Evolutionary conservation across 2,797 vertebrate genomes (phyloP).

Genomic region (Enteromius viviparus): DNA sequence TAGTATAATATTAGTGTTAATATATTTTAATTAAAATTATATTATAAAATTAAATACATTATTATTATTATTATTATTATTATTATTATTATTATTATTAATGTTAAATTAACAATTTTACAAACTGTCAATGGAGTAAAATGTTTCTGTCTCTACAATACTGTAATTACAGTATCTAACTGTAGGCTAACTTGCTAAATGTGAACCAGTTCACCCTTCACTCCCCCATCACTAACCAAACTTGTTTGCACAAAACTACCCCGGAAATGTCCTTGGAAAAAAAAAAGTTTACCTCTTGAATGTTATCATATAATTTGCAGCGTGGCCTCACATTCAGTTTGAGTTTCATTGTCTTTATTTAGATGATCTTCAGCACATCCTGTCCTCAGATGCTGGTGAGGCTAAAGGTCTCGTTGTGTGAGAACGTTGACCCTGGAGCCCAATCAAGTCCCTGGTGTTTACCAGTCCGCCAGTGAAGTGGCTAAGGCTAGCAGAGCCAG

Average conservation of each 20-base stretch:
- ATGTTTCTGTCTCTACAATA: background rate
- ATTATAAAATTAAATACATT: background rate
- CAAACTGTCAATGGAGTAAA: background rate
- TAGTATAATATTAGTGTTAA: too few relatives aligned
- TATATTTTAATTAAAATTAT: background rate
- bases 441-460: conserved; percentile 30
- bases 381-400: background rate
- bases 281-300: background rate
- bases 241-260: background rate
- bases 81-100: background rate
- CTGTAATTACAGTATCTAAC: background rate
- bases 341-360: background rate
- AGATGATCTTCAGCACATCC: background rate
- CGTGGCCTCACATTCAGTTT: conserved; percentile 2
- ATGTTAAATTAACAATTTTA: background rate
- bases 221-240: background rate
- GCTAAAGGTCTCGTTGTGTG: background rate
- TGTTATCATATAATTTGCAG: background rate
- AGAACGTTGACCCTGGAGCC: conserved; percentile 13
- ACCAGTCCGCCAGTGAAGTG: conserved; percentile 36
- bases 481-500: conserved; percentile 57
- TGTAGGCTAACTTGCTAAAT: background rate
- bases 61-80: background rate
- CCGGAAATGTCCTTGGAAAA: background rate
- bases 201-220: background rate